A percentile compares a stretch with the other conserved stretches of the same genome.
Conservation (phyloP, 2,113 vertebrate genomes). For the Bucco capensis region DNA sequence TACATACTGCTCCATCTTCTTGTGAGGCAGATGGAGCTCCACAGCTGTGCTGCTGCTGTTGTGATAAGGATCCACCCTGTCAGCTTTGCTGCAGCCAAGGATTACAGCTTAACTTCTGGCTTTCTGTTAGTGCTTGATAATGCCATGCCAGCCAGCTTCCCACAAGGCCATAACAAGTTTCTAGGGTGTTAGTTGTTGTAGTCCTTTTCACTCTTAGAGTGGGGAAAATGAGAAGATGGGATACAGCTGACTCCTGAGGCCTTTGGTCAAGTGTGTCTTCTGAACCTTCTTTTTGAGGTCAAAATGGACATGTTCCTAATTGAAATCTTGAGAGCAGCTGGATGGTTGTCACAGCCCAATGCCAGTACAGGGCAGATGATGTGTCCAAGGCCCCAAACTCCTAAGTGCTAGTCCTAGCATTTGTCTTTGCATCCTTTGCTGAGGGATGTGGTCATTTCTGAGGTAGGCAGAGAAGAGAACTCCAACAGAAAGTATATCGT, state of each 20-base stretch:
- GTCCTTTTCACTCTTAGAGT: background rate
- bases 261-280: background rate
- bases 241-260: background rate
- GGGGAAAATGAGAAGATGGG: background rate
- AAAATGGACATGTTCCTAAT: background rate
- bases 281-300: background rate
- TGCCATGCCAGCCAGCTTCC: background rate
- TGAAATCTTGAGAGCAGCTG: background rate
- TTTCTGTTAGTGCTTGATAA: slow-evolving; percentile 29
- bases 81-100: background rate
- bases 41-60: background rate
- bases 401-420: background rate
- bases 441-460: background rate
- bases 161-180: background rate
- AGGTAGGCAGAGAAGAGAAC: background rate
- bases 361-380: background rate
- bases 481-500: background rate
- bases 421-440: background rate
- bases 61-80: background rate
- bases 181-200: background rate
- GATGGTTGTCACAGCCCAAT: background rate
- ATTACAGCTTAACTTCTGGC: background rate
- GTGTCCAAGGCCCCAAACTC: background rate
- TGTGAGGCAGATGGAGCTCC: background rate
- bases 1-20: background rate